Conservation (phyloP, 2,113 vertebrate genomes). For the Dolichallabes microphthalmus region DNA sequence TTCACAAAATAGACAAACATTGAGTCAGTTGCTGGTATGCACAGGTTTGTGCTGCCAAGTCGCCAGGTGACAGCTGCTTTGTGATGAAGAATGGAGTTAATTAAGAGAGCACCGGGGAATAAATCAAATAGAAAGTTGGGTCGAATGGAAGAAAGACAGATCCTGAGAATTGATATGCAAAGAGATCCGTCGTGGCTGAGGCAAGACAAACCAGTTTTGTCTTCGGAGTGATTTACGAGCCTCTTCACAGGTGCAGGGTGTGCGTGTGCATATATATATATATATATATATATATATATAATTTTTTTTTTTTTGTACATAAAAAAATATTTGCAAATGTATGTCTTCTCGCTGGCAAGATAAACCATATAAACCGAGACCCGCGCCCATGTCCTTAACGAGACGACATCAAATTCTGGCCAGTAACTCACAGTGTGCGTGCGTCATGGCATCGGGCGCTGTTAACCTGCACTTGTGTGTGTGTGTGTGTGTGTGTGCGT, state of each 20-base stretch:
- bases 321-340: constrained; percentile 34
- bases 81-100: constrained; percentile 37
- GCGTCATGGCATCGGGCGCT: background rate
- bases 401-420: background rate
- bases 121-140: constrained; percentile 15
- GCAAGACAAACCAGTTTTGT: constrained; percentile 59
- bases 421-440: background rate
- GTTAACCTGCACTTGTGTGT: background rate
- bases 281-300: no score
- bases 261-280: constrained; percentile 12
- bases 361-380: background rate
- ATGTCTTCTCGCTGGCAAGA: constrained; percentile 21
- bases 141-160: constrained; percentile 10
- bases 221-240: constrained; percentile 47
- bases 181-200: constrained; percentile 43
- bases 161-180: constrained; percentile 49
- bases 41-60: constrained; percentile 21
- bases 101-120: constrained; percentile 18
- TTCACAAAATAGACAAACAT: background rate
- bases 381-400: background rate
- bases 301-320: no score
- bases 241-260: constrained; percentile 41
- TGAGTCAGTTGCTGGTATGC: constrained; percentile 8
- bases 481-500: background rate
- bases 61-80: constrained; percentile 31